phyloP scores from a whole-genome alignment of 2,888 invertebrate species.

The Hoplodrina ambigua region DNA sequence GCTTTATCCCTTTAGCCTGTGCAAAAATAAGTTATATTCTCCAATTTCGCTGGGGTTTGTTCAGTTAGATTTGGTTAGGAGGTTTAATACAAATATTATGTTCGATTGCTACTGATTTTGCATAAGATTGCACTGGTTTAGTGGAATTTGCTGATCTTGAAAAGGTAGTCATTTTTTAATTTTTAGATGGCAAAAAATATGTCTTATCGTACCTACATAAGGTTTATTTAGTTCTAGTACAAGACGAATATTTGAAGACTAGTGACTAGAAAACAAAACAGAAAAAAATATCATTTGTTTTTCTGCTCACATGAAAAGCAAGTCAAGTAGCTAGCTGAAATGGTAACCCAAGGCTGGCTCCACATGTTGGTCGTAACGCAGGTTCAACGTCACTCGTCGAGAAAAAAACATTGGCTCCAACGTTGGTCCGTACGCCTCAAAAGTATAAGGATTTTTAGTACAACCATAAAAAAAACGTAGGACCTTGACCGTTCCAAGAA shows the following conservation, averaged over 20 bases:
- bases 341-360: too few relatives aligned
- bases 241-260: not conserved
- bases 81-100: not conserved
- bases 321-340: not conserved
- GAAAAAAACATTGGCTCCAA: not conserved
- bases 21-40: slow-evolving; percentile 13
- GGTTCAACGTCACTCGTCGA: not conserved
- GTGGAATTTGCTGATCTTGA: not conserved
- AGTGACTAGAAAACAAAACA: not conserved
- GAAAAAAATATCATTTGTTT: not conserved
- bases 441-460: not conserved
- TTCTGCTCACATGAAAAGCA: not conserved
- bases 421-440: not conserved
- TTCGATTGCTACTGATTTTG: not conserved
- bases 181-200: not conserved
- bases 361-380: too few relatives aligned
- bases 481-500: not conserved
- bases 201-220: not conserved
- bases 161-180: not conserved
- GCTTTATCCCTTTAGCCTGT: slow-evolving; percentile 12
- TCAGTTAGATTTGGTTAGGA: not conserved
- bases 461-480: too few relatives aligned
- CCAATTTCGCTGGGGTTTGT: not conserved
- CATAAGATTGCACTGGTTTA: not conserved
- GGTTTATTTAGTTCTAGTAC: not conserved